Percentiles rank a stretch among this genome's conserved stretches.
phyloP scores from a whole-genome alignment of 2,888 invertebrate species.

The Parascotia fuliginaria region DNA sequence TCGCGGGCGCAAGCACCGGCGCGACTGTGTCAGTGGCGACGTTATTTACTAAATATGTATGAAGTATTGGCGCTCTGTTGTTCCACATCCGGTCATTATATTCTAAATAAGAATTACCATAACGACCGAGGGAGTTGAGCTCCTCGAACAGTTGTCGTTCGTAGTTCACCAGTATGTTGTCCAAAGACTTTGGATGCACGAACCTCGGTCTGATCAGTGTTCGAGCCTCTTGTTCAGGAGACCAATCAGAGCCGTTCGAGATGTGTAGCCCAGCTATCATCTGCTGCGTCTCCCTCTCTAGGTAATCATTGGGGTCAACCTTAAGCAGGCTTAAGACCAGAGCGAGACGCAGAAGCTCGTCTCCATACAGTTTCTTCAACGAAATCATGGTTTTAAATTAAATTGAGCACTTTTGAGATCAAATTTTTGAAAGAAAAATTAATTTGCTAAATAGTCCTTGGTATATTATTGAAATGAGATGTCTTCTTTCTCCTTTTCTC shows the following conservation, averaged over 20 bases:
- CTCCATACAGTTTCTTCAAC: constrained; percentile 92
- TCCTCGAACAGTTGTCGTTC: constrained; percentile 91
- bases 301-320: constrained; percentile 90
- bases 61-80: constrained; percentile 68
- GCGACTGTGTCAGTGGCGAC: constrained; percentile 79
- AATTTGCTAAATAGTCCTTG: constrained; percentile 38
- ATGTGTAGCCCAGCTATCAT: constrained; percentile 85
- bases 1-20: constrained; percentile 63
- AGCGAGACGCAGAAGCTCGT: constrained; percentile 93
- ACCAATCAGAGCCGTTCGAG: constrained; percentile 90
- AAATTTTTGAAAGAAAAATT: constrained; percentile 15
- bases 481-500: constrained; percentile 77
- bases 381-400: constrained; percentile 87
- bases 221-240: constrained; percentile 84
- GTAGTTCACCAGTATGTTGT: constrained; percentile 89
- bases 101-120: constrained; percentile 58
- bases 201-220: constrained; percentile 86
- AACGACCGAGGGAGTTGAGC: constrained; percentile 88
- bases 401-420: constrained; percentile 48
- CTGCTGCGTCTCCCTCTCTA: constrained; percentile 84
- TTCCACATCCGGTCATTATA: constrained; percentile 79
- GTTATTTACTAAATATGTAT: constrained; percentile 82
- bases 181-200: constrained; percentile 90
- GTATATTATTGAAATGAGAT: constrained; percentile 29
- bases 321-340: constrained; percentile 92